Conservation (phyloP, 2,797 vertebrate genomes). For the Falco peregrinus region DNA sequence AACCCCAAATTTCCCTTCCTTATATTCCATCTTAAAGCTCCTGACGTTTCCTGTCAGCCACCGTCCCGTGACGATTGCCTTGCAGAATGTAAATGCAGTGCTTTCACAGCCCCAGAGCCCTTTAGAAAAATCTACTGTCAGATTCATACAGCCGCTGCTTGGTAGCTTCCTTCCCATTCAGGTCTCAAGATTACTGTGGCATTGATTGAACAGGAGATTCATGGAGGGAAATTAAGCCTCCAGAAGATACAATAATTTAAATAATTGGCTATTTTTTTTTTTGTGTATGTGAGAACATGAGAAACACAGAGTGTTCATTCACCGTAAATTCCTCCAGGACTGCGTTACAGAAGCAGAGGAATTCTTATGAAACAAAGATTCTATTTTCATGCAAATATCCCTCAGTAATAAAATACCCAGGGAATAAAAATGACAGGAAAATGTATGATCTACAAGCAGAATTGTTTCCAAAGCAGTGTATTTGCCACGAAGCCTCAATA, state of each 20-base stretch:
- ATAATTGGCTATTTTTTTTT: slow-evolving; percentile 56
- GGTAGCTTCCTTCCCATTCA: background rate
- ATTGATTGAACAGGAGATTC: slow-evolving; percentile 49
- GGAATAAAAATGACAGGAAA: slow-evolving; percentile 60
- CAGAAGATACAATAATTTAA: slow-evolving; percentile 70
- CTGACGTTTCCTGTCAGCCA: background rate
- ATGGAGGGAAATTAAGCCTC: slow-evolving; percentile 51
- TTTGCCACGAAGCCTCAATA: background rate
- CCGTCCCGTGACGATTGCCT: background rate
- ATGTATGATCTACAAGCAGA: slow-evolving; percentile 59
- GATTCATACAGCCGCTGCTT: background rate
- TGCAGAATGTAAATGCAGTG: rapidly evolving
- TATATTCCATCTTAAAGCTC: background rate
- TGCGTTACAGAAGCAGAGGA: slow-evolving; percentile 28
- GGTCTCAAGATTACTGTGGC: background rate
- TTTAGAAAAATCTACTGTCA: background rate
- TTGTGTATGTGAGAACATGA: slow-evolving; percentile 50
- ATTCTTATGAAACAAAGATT: slow-evolving; percentile 67
- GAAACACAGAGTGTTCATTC: slow-evolving; percentile 55
- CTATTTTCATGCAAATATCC: slow-evolving; percentile 75
- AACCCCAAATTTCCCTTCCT: background rate
- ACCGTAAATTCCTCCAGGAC: slow-evolving; percentile 57
- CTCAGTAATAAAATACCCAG: slow-evolving; percentile 60
- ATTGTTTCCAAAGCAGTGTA: slow-evolving; percentile 7
- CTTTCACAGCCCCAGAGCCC: background rate